Percentiles rank a stretch among this genome's conserved stretches.
Conservation (phyloP, 2,888 invertebrate genomes). For the Odontocerum albicorne region DNA sequence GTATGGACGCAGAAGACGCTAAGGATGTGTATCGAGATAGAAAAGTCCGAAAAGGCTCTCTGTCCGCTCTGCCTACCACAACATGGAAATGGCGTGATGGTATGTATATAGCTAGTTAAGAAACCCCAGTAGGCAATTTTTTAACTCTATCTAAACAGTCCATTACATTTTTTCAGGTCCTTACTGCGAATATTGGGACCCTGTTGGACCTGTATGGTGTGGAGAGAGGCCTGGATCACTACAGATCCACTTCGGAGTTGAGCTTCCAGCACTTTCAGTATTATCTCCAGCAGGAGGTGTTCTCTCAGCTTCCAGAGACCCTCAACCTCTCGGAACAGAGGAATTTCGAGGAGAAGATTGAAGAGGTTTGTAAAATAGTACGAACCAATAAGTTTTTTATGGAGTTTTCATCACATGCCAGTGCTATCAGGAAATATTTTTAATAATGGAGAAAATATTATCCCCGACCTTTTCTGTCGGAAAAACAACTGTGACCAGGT, state of each 20-base stretch:
- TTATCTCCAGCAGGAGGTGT: constrained; percentile 76
- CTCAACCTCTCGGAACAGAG: constrained; percentile 59
- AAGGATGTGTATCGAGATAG: too few species aligned
- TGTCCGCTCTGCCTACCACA: too few species aligned
- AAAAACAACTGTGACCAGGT: background rate
- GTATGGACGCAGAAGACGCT: too few species aligned
- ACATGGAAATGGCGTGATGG: too few species aligned
- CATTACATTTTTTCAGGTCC: constrained; percentile 68
- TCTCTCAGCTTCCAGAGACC: constrained; percentile 65
- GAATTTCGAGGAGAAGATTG: constrained; percentile 66
- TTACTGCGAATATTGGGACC: constrained; percentile 81
- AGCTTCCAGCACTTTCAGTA: constrained; percentile 75
- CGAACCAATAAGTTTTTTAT: background rate
- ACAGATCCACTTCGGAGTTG: constrained; percentile 66
- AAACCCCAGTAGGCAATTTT: too few species aligned
- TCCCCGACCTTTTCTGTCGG: background rate
- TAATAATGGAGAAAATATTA: too few species aligned
- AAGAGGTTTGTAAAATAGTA: constrained; percentile 61
- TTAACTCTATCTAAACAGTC: too few species aligned
- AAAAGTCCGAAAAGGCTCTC: too few species aligned
- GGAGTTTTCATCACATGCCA: constrained; percentile 13
- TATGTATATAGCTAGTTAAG: too few species aligned
- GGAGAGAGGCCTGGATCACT: constrained; percentile 79
- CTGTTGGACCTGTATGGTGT: constrained; percentile 75
- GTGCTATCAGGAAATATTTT: too few species aligned